Base-by-base conservation (phyloP, 2,797 vertebrate species). In the Hemitrygon akajei region DNA sequence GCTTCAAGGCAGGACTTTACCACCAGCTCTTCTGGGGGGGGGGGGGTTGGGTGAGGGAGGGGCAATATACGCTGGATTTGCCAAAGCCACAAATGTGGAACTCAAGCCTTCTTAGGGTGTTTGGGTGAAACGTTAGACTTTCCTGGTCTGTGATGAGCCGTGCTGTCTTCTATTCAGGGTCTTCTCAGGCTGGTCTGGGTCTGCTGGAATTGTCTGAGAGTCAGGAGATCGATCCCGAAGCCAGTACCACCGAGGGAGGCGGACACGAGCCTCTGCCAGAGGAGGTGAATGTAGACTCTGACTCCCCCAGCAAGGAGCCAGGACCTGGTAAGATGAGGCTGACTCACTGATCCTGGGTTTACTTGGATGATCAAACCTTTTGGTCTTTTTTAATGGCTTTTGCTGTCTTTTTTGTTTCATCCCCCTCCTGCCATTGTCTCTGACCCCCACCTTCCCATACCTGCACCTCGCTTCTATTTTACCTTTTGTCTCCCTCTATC, bases 201-300 rank as follows among this genome's bases (percentile, higher is more conserved):
- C 96, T 97, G 82, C 95, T 99, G 7, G 97, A 98, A 95, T 97
- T 99, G 3, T 99, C 98, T 0, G 97, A 98, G 96, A 98, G 97
- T 95, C 98, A 99, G 96, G 97, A 98, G 95, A 94, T 37, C 1
- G 91, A 92, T 47, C 91, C 91, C 0, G 91, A 75, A 10, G 12
- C 1, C 69, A 92, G 22, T 47, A 14, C 27, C 60, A 9, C 25
- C 30, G 40, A 47, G 69, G 9, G 12, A 9, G 27, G 69, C 30
- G 69, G 69, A 37, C 25, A 20, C 10, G 12, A 27, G 3, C 10
- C 7, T 30, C 0, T 20, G 0, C 27, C 69, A 0, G 91, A 30
- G 25, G 91, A 92, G 86, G 7, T 37, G 6, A 34, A 34, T 6
- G 14, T 87, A 1, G 69, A 92, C 3, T 16, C 22, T 3, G 66